phyloP scores from a whole-genome alignment of 2,797 vertebrate species.

The Glossophaga mutica region DNA sequence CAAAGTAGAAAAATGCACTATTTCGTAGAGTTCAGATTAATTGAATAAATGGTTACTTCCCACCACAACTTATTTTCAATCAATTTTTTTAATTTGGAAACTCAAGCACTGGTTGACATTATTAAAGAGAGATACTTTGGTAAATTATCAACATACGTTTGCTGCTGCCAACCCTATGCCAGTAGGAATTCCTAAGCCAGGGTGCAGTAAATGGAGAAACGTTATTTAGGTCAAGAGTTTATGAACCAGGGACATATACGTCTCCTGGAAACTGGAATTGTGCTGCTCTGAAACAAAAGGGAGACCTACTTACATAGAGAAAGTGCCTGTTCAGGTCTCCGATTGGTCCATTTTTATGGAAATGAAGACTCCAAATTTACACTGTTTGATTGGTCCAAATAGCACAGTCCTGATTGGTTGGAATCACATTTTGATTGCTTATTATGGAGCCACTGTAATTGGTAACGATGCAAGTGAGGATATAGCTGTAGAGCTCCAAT shows the following conservation, averaged over 20 bases:
- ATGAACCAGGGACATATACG: not conserved
- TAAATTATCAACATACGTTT: not conserved
- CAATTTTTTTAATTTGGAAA: not conserved
- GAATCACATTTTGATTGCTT: not conserved
- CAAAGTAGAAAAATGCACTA: not conserved
- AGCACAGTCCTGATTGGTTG: not conserved
- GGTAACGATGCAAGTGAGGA: not conserved
- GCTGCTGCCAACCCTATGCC: not conserved
- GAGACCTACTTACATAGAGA: not conserved
- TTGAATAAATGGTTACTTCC: not conserved
- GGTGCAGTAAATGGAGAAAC: not conserved
- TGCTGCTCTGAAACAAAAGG: not conserved
- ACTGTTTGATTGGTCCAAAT: not conserved
- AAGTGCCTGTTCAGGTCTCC: not conserved
- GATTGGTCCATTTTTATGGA: not conserved
- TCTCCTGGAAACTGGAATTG: not conserved
- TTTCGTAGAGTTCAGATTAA: not conserved
- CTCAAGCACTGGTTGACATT: not conserved
- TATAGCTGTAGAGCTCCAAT: not conserved
- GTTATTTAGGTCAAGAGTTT: not conserved
- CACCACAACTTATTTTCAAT: not conserved
- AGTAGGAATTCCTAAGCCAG: not conserved
- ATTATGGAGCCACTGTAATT: not conserved
- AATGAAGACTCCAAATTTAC: not conserved
- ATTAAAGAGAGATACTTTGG: not conserved